Evolutionary conservation across 2,113 vertebrate species (phyloP).

Genomic region (Cygnus buccinator): DNA sequence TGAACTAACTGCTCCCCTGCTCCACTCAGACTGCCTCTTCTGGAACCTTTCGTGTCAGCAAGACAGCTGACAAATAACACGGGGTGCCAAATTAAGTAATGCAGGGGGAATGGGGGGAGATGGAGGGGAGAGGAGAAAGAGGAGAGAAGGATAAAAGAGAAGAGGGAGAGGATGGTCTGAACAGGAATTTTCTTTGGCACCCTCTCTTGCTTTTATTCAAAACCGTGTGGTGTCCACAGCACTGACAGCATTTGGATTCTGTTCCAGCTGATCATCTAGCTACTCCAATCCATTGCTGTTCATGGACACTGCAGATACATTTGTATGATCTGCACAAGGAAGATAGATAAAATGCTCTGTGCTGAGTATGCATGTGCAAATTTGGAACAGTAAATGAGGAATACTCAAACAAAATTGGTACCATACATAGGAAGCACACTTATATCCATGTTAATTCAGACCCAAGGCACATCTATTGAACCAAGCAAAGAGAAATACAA

Average conservation of each 20-base stretch:
- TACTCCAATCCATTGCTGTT: neutral
- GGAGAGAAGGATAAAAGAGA: neutral
- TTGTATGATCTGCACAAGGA: neutral
- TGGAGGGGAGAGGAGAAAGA: neutral
- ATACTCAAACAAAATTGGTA: neutral
- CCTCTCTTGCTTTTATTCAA: neutral
- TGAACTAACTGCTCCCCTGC: neutral
- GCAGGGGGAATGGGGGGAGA: neutral
- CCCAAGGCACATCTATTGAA: neutral
- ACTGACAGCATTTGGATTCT: neutral
- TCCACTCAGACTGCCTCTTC: neutral
- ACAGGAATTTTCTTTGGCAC: neutral
- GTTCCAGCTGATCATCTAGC: neutral
- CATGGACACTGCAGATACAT: neutral
- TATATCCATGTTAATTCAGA: neutral
- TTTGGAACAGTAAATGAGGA: slow-evolving; percentile 16
- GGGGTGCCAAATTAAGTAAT: neutral
- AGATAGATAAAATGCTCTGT: neutral
- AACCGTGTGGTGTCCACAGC: neutral
- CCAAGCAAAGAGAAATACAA: neutral
- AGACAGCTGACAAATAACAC: neutral
- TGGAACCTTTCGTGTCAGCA: neutral
- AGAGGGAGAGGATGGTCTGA: neutral
- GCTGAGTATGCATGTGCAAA: neutral
- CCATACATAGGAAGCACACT: neutral